Percentiles rank a stretch among this genome's conserved stretches.
These are phyloP conservation scores for Typhlichthys subterraneus DNA, from an alignment of 2,797 vertebrate genomes.

Conservation along the genomic window DNA sequence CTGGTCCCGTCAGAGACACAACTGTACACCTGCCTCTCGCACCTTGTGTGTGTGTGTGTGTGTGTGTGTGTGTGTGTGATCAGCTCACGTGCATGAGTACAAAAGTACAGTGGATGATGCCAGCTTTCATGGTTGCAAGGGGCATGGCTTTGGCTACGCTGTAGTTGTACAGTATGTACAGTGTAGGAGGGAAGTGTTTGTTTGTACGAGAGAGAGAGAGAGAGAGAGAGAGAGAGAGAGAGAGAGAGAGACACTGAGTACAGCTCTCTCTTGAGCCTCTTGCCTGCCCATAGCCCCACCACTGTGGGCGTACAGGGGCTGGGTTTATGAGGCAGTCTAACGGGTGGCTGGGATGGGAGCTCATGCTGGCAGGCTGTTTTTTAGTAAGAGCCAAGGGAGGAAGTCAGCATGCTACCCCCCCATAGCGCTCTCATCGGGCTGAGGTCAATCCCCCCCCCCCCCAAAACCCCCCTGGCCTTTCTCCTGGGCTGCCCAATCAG, in stretches of 20 bases:
- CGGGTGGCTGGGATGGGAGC: slow-evolving; percentile 67
- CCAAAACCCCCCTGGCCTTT: slow-evolving; percentile 84
- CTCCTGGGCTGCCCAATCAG: slow-evolving; percentile 92
- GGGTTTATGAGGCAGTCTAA: slow-evolving; percentile 86
- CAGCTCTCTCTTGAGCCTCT: slow-evolving; percentile 22
- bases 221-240: neutral
- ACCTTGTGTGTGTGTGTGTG: slow-evolving; percentile 55
- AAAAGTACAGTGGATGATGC: neutral
- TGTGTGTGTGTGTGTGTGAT: slow-evolving; percentile 50
- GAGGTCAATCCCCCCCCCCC: slow-evolving; percentile 89
- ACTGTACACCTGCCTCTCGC: slow-evolving; percentile 90
- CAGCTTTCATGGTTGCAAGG: too few species aligned
- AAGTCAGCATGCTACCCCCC: slow-evolving; percentile 89
- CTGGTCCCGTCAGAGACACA: slow-evolving; percentile 89
- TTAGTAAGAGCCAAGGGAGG: slow-evolving; percentile 93
- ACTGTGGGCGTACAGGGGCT: slow-evolving; percentile 79
- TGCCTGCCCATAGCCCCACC: slow-evolving; percentile 28
- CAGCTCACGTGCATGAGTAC: slow-evolving; percentile 55
- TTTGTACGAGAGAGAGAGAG: neutral
- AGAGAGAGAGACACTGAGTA: slow-evolving; percentile 15
- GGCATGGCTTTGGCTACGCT: neutral
- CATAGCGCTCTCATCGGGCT: slow-evolving; percentile 89
- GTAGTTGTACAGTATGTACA: neutral
- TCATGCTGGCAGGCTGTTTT: slow-evolving; percentile 89
- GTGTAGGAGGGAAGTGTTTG: neutral